Evolutionary conservation across 1,140 invertebrate species (phyloP), one percentile per base, ranked within the genome.

Genomic region (Theocolax elegans): DNA sequence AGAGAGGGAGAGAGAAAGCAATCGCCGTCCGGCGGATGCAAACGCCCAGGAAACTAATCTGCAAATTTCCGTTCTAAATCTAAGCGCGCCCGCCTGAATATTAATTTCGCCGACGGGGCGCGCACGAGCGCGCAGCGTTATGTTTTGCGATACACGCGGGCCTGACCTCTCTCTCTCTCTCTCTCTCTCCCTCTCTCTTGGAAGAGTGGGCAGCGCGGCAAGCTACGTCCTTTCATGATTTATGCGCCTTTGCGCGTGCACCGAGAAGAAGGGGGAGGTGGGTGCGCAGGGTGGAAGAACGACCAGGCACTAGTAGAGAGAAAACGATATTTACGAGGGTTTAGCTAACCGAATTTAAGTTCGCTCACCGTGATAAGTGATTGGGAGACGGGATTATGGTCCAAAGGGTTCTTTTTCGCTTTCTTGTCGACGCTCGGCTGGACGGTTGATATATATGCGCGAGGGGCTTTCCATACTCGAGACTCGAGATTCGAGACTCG

Each of bases 281-380:
- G n/a, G n/a, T n/a, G n/a, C n/a, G n/a, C n/a, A n/a, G n/a, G n/a
- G n/a, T n/a, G n/a, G n/a, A n/a, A n/a, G 25, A 12, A 21, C 15
- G 12, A 62, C 8, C 27, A 2, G 44, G 9, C 17, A 48, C 46
- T 63, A 49, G 60, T 44, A 4, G 6, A 60, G 27, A 48, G 42
- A 63, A 51, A 35, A 48, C 6, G 46, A 63, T 63, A 63, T 63
- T 63, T 63, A 63, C 46, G 60, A 63, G 44, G 60, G 60, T 51
- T 35, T 63, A 51, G 27, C 44, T 63, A 51, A 63, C 27, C 46
- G 10, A 63, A 63, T 63, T 49, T 62, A 48, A 62, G 23, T 48
- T 62, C 31, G 15, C 58, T 44, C 40, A 49, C 29, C 13, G 29
- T 51, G 17, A 35, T 51, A 51, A 63, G 60, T 63, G 27, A 63